These are phyloP conservation scores for Paramuricea clavata DNA, from an alignment of 92 coral and sea anemone species.

Conservation along the genomic window DNA sequence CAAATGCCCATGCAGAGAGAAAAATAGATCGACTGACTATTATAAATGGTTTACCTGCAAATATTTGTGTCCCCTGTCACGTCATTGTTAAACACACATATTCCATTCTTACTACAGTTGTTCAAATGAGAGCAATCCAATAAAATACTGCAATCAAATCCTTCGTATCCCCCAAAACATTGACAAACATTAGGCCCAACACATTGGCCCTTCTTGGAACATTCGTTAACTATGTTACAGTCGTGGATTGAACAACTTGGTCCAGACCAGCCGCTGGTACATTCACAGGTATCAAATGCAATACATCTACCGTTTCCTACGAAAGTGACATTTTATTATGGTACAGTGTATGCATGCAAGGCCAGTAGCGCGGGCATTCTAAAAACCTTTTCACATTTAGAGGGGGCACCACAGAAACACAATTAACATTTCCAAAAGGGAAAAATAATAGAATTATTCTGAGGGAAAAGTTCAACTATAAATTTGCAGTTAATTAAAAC, in stretches of 20 bases:
- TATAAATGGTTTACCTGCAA: conserved; percentile 50
- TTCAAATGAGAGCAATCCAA: conserved; percentile 56
- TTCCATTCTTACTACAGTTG: conserved; percentile 69
- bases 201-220: conserved; percentile 59
- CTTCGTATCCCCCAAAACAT: conserved; percentile 59
- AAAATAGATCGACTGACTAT: neutral
- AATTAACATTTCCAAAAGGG: too few relatives aligned
- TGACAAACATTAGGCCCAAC: conserved; percentile 62
- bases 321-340: too few relatives aligned
- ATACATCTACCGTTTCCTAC: conserved; percentile 38
- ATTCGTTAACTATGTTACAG: conserved; percentile 11
- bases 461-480: too few relatives aligned
- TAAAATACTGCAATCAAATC: conserved; percentile 50
- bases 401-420: too few relatives aligned
- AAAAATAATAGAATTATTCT: too few relatives aligned
- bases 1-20: neutral
- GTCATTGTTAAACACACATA: conserved; percentile 36
- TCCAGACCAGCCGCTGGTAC: conserved; percentile 35
- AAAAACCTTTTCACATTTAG: too few relatives aligned
- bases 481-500: too few relatives aligned
- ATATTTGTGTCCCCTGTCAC: conserved; percentile 9
- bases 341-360: too few relatives aligned
- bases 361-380: too few relatives aligned
- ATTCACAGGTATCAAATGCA: conserved; percentile 36
- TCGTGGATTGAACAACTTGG: conserved; percentile 32